Evolutionary conservation across 2,888 invertebrate species (phyloP).

Genomic region (Hirtodrosophila histrioides): DNA sequence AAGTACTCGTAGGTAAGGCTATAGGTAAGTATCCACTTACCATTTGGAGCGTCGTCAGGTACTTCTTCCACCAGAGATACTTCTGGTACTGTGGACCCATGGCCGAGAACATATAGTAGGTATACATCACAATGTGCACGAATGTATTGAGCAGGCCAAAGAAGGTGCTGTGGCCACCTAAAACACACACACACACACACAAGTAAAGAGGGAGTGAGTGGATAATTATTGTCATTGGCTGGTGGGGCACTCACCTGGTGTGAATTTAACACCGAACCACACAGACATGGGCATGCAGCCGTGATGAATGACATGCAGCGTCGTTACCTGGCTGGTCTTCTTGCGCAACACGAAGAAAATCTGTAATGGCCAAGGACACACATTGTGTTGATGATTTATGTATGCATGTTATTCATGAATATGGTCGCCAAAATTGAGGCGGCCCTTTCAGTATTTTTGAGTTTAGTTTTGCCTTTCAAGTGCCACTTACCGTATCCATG

Average conservation of each 20-base stretch:
- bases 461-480: neutral
- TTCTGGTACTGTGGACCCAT: constrained; percentile 93
- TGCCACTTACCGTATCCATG: constrained; percentile 94
- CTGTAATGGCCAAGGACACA: constrained; percentile 84
- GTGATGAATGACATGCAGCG: constrained; percentile 97
- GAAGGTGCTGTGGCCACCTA: constrained; percentile 97
- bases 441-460: no score
- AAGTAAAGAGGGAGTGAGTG: neutral
- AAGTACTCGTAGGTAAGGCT: no score
- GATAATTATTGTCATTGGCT: neutral
- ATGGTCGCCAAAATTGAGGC: neutral
- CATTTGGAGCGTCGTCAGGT: constrained; percentile 96
- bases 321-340: constrained; percentile 96
- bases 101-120: constrained; percentile 95
- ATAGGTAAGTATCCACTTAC: constrained; percentile 84
- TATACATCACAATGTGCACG: constrained; percentile 98
- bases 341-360: constrained; percentile 97
- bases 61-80: constrained; percentile 98
- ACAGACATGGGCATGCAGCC: constrained; percentile 99
- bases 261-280: constrained; percentile 98
- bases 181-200: neutral
- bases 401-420: constrained; percentile 6
- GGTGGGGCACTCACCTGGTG: constrained; percentile 88
- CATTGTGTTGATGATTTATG: constrained; percentile 22
- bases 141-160: constrained; percentile 97